These are phyloP conservation scores for Athene noctua DNA, from an alignment of 2,113 vertebrate species.

Conservation along the genomic window DNA sequence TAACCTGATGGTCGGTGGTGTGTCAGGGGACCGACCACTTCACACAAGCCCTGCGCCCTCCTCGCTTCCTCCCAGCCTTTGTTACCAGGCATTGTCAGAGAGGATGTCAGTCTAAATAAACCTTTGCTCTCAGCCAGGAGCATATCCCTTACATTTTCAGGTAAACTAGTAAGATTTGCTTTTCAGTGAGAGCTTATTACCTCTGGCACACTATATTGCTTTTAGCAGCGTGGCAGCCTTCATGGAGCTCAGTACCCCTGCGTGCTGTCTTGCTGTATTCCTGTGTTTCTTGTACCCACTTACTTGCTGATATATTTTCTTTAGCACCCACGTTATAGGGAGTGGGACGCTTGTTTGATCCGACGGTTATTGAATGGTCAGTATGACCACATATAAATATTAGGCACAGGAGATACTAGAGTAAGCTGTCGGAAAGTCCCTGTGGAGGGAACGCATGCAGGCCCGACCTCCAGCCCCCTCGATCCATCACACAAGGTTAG, in stretches of 20 bases:
- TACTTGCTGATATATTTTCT: not conserved
- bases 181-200: not conserved
- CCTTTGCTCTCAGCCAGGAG: not conserved
- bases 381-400: not conserved
- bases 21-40: not conserved
- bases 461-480: not conserved
- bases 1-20: not conserved
- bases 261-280: fast-evolving
- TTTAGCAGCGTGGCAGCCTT: not conserved
- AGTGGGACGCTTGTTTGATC: not conserved
- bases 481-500: not conserved
- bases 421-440: not conserved
- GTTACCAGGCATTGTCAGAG: not conserved
- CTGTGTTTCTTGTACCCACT: not conserved
- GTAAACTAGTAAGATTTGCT: not conserved
- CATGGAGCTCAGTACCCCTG: not conserved
- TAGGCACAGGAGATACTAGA: not conserved
- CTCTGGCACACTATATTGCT: not conserved
- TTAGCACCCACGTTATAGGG: not conserved
- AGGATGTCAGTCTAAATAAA: not conserved
- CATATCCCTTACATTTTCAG: not conserved
- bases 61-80: not conserved
- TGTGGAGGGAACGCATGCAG: not conserved
- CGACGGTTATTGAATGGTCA: not conserved
- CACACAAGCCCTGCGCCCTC: not conserved